Evolutionary conservation across 2,797 vertebrate species (phyloP), one percentile per base, ranked within the genome.

Genomic region (Syndactyla subalaris): DNA sequence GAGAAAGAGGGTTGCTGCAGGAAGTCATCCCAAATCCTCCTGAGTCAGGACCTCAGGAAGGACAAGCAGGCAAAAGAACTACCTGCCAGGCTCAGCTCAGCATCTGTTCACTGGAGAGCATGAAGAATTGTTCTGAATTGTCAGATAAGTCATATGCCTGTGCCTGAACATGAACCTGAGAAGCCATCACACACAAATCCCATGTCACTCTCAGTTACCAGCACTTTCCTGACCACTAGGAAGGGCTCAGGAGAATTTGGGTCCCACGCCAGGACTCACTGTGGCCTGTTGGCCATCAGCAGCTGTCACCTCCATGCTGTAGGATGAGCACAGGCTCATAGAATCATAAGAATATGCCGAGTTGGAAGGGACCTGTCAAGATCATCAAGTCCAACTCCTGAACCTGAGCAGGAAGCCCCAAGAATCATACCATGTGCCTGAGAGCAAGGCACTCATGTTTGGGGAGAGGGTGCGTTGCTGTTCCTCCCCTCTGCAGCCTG

Each of bases 371-470:
- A 22, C 29, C 9, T 11, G 21, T 61, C 18, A 61, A 27, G 39
- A 61, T 41, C 59, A 39, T 14, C 36, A 61, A 21, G 27, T 61
- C 36, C 27, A 61, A 30, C 12, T 21, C 27, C 38, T 61, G 27
- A 27, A 20, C 27, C 59, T 39, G 27, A 39, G 38, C 12, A 61
- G 59, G 13, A 62, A 32, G 14, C 39, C 13, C 14, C 29, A 41
- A 41, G 39, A 22, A 41, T 62, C 59, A 32, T 7, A 62, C 20
- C 14, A 32, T 11, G 26, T 29, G 12, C 58, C 58, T 20, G 36
- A 61, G 59, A 15, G 59, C 57, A 39, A 0, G 0, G 46, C 7
- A 26, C 7, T 92, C 2, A 0, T 4, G 14, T n/a, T 2, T n/a
- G 38, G 11, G 16, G 8, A 91, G 13, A 4, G 9, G 9, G 18